Percentiles rank a stretch among this genome's conserved stretches.
Evolutionary conservation across 2,797 vertebrate genomes (phyloP).

Genomic region (Pelobates cultripes): DNA sequence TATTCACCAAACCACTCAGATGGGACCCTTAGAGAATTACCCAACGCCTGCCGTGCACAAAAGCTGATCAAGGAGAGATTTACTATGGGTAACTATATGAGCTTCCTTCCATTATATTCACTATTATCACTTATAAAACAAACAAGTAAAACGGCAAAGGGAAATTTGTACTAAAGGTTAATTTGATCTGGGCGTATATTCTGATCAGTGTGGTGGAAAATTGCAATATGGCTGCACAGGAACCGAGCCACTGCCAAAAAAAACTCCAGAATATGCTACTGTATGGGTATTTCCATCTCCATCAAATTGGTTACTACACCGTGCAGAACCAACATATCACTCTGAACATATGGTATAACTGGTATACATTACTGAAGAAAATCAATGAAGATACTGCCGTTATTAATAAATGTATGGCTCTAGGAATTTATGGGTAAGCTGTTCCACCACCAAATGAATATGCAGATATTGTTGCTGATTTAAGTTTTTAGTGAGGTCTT

Average conservation of each 20-base stretch:
- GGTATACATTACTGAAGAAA: no score
- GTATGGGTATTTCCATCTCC: constrained; percentile 19
- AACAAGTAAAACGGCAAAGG: constrained; percentile 81
- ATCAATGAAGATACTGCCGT: no score
- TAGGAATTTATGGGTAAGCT: no score
- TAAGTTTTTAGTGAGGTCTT: no score
- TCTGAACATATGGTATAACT: no score
- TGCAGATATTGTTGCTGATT: no score
- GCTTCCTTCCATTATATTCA: constrained; percentile 80
- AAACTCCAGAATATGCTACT: constrained; percentile 47
- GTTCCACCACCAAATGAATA: no score
- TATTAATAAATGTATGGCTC: no score
- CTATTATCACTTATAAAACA: constrained; percentile 73
- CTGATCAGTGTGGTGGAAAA: constrained; percentile 76
- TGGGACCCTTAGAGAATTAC: constrained; percentile 40
- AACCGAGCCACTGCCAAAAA: constrained; percentile 57
- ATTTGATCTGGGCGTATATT: constrained; percentile 84
- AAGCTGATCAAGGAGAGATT: constrained; percentile 46
- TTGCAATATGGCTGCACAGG: constrained; percentile 69
- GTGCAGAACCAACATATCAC: no score
- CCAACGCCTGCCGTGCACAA: constrained; percentile 53
- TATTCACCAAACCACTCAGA: constrained; percentile 37
- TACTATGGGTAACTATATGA: constrained; percentile 69
- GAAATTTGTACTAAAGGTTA: constrained; percentile 81
- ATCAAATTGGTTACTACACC: no score